These are phyloP conservation scores for Arion vulgaris DNA, from an alignment of 1,140 invertebrate species.

Conservation along the genomic window DNA sequence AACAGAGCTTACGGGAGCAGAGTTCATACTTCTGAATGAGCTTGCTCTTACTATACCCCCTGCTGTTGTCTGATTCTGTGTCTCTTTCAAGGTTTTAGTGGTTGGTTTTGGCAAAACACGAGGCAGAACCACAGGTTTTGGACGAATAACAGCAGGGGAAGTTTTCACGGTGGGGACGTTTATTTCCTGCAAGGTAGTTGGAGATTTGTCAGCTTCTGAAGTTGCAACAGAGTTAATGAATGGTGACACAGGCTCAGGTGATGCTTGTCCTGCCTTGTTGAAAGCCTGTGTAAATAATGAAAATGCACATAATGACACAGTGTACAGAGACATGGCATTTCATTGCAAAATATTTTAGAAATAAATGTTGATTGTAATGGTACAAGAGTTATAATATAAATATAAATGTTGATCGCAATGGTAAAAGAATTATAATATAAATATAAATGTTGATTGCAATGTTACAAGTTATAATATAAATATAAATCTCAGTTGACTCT, in stretches of 20 bases:
- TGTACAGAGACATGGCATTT: no score
- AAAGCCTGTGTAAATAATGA: background rate
- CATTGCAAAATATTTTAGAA: no score
- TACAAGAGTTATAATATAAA: no score
- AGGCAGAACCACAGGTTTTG: slow-evolving; percentile 7
- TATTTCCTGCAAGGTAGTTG: no score
- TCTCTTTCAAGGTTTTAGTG: slow-evolving; percentile 7
- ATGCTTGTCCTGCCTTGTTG: background rate
- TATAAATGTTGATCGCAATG: no score
- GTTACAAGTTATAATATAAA: no score
- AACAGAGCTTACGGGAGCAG: background rate
- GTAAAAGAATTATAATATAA: no score
- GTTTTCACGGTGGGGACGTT: background rate
- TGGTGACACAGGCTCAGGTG: background rate
- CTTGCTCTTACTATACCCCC: background rate
- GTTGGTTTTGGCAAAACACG: slow-evolving; percentile 9
- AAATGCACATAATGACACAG: no score
- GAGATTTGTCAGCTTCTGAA: background rate
- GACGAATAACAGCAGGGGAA: background rate
- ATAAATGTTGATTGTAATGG: no score
- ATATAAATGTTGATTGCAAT: no score
- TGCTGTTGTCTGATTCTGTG: slow-evolving; percentile 14
- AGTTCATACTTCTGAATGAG: background rate
- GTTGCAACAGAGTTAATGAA: background rate
- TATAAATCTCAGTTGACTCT: no score